Conservation (phyloP, 2,888 invertebrate genomes). For the Copidosoma aretas region DNA sequence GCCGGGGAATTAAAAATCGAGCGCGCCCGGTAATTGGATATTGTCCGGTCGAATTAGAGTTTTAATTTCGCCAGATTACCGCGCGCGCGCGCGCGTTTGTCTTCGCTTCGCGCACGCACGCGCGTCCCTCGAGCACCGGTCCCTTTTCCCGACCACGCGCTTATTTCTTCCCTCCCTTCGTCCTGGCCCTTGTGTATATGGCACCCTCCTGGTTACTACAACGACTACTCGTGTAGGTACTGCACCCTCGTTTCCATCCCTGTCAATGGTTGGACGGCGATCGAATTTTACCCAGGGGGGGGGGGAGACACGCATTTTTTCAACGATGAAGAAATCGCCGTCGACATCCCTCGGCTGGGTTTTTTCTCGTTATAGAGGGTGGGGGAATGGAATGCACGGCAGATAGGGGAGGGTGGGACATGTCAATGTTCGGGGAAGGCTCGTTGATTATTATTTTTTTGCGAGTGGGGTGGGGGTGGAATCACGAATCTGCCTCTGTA, state of each 20-base stretch:
- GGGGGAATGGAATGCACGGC: slow-evolving; percentile 5
- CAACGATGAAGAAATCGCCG: slow-evolving; percentile 8
- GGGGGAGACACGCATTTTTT: slow-evolving; percentile 9
- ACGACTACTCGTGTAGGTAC: neutral
- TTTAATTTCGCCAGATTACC: slow-evolving; percentile 58
- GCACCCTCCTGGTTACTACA: neutral
- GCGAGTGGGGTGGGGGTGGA: neutral
- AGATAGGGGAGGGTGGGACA: neutral
- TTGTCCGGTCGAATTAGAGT: slow-evolving; percentile 59
- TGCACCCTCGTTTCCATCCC: slow-evolving; percentile 9
- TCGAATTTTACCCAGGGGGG: slow-evolving; percentile 2
- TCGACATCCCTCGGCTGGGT: neutral
- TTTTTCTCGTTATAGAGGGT: neutral
- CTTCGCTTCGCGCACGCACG: slow-evolving; percentile 37
- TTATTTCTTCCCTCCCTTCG: slow-evolving; percentile 3
- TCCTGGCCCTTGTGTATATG: neutral
- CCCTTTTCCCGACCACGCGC: slow-evolving; percentile 10
- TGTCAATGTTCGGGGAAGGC: neutral
- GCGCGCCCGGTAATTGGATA: slow-evolving; percentile 57
- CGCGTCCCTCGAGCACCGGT: neutral
- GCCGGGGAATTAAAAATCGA: slow-evolving; percentile 55
- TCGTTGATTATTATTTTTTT: slow-evolving; percentile 12
- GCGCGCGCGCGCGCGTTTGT: slow-evolving; percentile 38
- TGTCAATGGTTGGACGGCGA: slow-evolving; percentile 13
- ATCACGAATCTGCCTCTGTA: neutral